Conservation (phyloP, 2,888 invertebrate species). For the Drosophila paracracens region DNA sequence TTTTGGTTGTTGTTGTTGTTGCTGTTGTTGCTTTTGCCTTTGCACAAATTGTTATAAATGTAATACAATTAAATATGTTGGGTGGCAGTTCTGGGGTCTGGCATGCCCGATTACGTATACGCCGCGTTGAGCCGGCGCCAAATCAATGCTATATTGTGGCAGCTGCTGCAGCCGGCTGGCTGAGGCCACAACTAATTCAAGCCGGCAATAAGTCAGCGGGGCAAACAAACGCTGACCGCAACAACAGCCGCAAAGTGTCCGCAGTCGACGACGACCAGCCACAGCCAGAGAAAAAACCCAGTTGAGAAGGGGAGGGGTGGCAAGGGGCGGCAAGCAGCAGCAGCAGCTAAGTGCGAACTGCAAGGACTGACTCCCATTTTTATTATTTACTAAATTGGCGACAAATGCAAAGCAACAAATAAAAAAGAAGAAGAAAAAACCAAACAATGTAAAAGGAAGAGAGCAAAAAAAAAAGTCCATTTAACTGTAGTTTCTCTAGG, state of each 20-base stretch:
- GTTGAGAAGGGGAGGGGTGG: neutral
- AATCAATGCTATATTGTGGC: slow-evolving; percentile 57
- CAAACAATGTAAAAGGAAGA: slow-evolving; percentile 53
- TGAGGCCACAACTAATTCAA: slow-evolving; percentile 72
- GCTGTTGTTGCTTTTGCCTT: slow-evolving; percentile 15
- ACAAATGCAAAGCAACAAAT: slow-evolving; percentile 71
- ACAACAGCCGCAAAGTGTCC: slow-evolving; percentile 72
- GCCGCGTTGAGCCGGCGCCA: slow-evolving; percentile 48
- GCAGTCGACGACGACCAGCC: slow-evolving; percentile 45
- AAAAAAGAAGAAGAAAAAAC: slow-evolving; percentile 45
- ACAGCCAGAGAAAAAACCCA: slow-evolving; percentile 42
- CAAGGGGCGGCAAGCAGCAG: neutral
- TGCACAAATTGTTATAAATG: slow-evolving; percentile 76
- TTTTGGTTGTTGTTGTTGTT: neutral
- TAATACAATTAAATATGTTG: slow-evolving; percentile 78
- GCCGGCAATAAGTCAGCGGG: slow-evolving; percentile 73
- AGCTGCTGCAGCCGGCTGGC: slow-evolving; percentile 8
- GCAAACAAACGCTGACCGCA: slow-evolving; percentile 74
- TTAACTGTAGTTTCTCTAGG: slow-evolving; percentile 68
- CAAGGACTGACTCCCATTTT: slow-evolving; percentile 72
- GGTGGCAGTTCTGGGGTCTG: neutral
- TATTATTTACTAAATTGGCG: slow-evolving; percentile 82
- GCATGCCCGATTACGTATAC: slow-evolving; percentile 75
- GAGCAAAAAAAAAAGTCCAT: slow-evolving; percentile 49
- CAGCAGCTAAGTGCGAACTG: slow-evolving; percentile 67